Conservation (phyloP, 2,888 invertebrate genomes). For the Lasioglossum zephyrum region DNA sequence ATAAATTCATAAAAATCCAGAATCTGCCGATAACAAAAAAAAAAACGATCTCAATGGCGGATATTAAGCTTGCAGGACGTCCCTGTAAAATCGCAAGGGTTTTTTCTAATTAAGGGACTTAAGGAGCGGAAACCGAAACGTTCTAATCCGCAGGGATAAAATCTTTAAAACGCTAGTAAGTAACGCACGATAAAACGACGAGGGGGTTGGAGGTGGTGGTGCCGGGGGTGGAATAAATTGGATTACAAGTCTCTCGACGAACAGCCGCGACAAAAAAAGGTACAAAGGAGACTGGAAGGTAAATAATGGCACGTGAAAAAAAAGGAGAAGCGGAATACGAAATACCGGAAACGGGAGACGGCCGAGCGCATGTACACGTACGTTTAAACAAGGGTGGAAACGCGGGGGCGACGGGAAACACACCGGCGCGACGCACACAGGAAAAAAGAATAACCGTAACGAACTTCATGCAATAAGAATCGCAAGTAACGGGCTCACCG, state of each 20-base stretch:
- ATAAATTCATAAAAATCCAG: neutral
- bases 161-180: conserved; percentile 19
- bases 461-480: conserved; percentile 73
- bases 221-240: conserved; percentile 35
- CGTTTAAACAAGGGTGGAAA: conserved; percentile 42
- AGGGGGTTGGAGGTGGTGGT: neutral
- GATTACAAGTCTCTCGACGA: conserved; percentile 54
- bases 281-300: conserved; percentile 48
- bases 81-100: neutral
- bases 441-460: conserved; percentile 70
- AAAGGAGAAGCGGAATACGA: conserved; percentile 2
- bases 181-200: neutral
- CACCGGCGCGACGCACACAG: conserved; percentile 43
- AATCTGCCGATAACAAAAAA: neutral
- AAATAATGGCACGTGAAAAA: conserved; percentile 40
- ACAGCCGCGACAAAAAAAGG: conserved; percentile 36
- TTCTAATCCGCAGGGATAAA: conserved; percentile 1
- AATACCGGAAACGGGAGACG: conserved; percentile 33
- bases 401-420: conserved; percentile 12
- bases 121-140: neutral
- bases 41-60: neutral
- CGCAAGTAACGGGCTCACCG: conserved; percentile 65
- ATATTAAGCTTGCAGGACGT: neutral
- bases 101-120: neutral
- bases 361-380: conserved; percentile 36